Evolutionary conservation across 1,140 invertebrate genomes (phyloP).

Genomic region (Saccostrea glomerata): DNA sequence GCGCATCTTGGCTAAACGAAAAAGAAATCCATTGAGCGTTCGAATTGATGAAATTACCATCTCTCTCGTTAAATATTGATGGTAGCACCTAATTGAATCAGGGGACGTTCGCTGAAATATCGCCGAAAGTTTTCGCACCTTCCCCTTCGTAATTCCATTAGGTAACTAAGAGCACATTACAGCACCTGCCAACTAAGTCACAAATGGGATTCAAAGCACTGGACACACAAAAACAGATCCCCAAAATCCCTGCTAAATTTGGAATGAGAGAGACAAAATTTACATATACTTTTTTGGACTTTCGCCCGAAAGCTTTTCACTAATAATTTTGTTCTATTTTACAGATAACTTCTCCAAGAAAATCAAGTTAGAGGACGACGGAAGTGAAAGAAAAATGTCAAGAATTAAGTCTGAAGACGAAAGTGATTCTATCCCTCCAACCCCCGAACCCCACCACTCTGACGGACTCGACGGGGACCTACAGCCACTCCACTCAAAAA

Average conservation of each 20-base stretch:
- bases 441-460: slow-evolving; percentile 51
- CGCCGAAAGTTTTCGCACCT: slow-evolving; percentile 67
- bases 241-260: neutral
- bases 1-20: slow-evolving; percentile 56
- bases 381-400: slow-evolving; percentile 43
- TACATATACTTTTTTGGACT: neutral
- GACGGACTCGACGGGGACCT: slow-evolving; percentile 60
- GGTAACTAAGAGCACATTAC: slow-evolving; percentile 53
- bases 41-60: slow-evolving; percentile 67
- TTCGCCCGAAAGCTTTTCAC: neutral
- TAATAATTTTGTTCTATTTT: slow-evolving; percentile 29
- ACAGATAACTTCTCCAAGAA: slow-evolving; percentile 59
- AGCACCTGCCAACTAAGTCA: slow-evolving; percentile 49
- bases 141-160: slow-evolving; percentile 64
- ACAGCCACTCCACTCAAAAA: slow-evolving; percentile 57
- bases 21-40: slow-evolving; percentile 63
- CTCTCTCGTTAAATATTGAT: slow-evolving; percentile 70
- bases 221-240: neutral
- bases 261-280: neutral
- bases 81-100: slow-evolving; percentile 67
- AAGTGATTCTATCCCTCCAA: slow-evolving; percentile 58
- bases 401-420: slow-evolving; percentile 61
- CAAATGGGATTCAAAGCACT: slow-evolving; percentile 32
- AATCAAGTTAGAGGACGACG: slow-evolving; percentile 59
- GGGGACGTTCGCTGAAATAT: slow-evolving; percentile 63